A percentile compares a stretch with the other conserved stretches of the same genome.
Conservation (phyloP, 2,888 invertebrate genomes). For the Platycheirus albimanus region DNA sequence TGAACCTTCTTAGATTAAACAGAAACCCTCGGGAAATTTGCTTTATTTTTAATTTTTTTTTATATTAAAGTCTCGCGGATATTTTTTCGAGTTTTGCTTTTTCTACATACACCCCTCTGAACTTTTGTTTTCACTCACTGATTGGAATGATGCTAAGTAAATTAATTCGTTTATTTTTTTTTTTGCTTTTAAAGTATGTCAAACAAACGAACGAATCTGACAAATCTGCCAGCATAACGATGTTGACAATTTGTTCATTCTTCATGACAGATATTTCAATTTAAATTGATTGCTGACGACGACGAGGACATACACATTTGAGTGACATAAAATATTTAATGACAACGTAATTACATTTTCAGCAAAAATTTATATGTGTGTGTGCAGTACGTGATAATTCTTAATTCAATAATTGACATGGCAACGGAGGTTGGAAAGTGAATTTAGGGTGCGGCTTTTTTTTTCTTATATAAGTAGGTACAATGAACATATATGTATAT, state of each 20-base stretch:
- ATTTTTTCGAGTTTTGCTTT: no score
- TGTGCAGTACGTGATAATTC: conserved; percentile 7
- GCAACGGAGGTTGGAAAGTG: background rate
- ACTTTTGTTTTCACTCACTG: conserved; percentile 7
- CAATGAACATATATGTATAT: no score
- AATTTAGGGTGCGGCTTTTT: background rate
- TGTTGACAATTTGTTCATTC: conserved; percentile 42
- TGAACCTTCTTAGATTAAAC: no score
- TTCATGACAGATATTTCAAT: conserved; percentile 52
- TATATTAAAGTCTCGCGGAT: no score
- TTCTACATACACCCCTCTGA: background rate
- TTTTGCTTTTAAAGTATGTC: conserved; percentile 46
- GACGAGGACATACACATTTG: conserved; percentile 29
- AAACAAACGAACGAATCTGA: conserved; percentile 28
- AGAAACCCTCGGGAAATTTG: no score
- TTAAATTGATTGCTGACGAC: conserved; percentile 50
- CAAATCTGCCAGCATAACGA: conserved; percentile 40
- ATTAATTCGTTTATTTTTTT: background rate
- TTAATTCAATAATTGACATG: conserved; percentile 38
- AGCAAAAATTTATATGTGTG: background rate
- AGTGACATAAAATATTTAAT: conserved; percentile 50
- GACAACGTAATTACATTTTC: conserved; percentile 50
- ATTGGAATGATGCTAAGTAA: conserved; percentile 12
- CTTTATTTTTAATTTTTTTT: no score
- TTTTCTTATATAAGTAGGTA: background rate